Conservation (phyloP, 2,888 invertebrate species). For the Lathronympha strigana region DNA sequence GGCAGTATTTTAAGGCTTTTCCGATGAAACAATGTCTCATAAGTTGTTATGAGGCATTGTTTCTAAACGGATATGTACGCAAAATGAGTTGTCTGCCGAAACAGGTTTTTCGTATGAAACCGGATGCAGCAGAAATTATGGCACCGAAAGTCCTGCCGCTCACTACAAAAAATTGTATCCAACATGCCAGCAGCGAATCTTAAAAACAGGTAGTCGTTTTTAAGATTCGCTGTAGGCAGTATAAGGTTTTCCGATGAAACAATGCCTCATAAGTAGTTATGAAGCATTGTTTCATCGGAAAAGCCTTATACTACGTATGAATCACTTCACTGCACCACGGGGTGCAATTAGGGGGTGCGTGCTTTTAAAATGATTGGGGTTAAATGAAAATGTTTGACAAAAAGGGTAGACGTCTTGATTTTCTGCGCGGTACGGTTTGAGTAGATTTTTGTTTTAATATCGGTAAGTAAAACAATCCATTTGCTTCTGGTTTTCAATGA, state of each 20-base stretch:
- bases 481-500: not conserved
- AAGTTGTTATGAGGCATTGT: too few species aligned
- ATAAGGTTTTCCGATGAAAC: too few species aligned
- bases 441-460: constrained; percentile 12
- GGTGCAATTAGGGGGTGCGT: constrained; percentile 39
- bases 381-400: constrained; percentile 40
- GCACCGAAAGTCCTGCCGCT: too few species aligned
- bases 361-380: constrained; percentile 42
- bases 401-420: constrained; percentile 37
- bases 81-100: too few species aligned
- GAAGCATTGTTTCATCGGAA: constrained; percentile 34
- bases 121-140: too few species aligned
- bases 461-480: not conserved
- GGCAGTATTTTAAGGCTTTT: too few species aligned
- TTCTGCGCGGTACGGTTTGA: constrained; percentile 16
- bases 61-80: too few species aligned
- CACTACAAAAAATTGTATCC: not conserved
- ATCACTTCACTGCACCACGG: constrained; percentile 32
- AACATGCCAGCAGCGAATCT: constrained; percentile 19
- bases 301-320: constrained; percentile 37
- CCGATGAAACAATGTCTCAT: too few species aligned
- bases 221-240: too few species aligned
- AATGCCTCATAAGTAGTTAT: too few species aligned
- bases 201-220: constrained; percentile 29
- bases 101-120: too few species aligned